These are phyloP conservation scores for Pomatorhinus ruficollis DNA, from an alignment of 2,113 vertebrate species.

Conservation along the genomic window DNA sequence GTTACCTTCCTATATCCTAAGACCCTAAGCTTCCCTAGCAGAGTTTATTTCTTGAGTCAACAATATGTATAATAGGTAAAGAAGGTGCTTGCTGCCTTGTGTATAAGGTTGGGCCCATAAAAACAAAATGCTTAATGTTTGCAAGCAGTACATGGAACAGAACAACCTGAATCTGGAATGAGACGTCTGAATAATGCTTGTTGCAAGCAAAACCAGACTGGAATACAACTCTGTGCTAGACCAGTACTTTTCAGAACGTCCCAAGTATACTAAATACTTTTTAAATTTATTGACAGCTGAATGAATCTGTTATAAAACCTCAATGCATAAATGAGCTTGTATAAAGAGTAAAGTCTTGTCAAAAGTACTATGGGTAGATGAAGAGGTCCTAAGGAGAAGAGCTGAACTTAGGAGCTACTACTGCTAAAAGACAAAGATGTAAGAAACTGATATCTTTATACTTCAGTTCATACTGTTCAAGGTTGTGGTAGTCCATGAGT, in stretches of 20 bases:
- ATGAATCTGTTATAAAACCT: not conserved
- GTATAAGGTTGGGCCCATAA: not conserved
- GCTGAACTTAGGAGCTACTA: not conserved
- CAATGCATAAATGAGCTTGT: not conserved
- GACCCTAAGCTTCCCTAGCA: not conserved
- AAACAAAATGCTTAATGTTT: not conserved
- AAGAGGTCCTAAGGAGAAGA: not conserved
- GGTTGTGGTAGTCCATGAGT: not conserved
- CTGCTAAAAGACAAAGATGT: not conserved
- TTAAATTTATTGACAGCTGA: not conserved
- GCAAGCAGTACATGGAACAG: not conserved
- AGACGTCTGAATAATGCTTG: not conserved
- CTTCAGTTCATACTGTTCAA: not conserved
- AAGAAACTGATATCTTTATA: not conserved
- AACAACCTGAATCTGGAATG: not conserved
- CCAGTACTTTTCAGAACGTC: not conserved
- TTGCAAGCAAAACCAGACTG: not conserved
- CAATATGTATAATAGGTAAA: not conserved
- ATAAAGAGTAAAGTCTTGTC: not conserved
- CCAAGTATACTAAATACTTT: not conserved
- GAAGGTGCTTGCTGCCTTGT: not conserved
- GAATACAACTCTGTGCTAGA: not conserved
- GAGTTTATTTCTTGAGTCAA: not conserved
- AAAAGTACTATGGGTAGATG: not conserved
- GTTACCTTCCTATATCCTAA: not conserved